Evolutionary conservation across 2,888 invertebrate species (phyloP).

Genomic region (Melanostoma mellinum): DNA sequence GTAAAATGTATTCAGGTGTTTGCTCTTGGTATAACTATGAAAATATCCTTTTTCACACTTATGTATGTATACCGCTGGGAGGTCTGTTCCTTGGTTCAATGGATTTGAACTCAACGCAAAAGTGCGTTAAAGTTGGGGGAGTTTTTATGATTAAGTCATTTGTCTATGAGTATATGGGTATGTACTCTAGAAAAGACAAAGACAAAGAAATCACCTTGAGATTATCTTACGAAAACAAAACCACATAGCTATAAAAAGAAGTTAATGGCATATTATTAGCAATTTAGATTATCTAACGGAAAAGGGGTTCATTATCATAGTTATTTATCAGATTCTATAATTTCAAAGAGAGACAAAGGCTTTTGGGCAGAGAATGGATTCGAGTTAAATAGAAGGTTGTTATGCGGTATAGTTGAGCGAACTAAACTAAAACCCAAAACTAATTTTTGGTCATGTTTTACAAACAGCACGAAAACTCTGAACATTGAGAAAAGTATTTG

Average conservation of each 20-base stretch:
- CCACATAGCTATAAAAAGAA: not conserved
- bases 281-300: slow-evolving; percentile 23
- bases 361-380: not conserved
- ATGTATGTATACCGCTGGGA: not conserved
- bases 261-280: not conserved
- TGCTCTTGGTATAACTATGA: not conserved
- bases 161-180: not conserved
- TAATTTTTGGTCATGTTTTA: too few species aligned
- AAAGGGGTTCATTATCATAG: not conserved
- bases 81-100: not conserved
- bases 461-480: too few species aligned
- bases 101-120: slow-evolving; percentile 15
- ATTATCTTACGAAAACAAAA: slow-evolving; percentile 3
- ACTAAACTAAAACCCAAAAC: too few species aligned
- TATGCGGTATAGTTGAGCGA: too few species aligned
- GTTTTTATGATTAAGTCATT: not conserved
- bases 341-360: not conserved
- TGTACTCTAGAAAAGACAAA: slow-evolving; percentile 9
- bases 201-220: not conserved
- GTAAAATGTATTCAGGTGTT: not conserved
- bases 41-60: not conserved
- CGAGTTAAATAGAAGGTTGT: too few species aligned
- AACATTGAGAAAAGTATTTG: too few species aligned
- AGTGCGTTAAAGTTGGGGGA: slow-evolving; percentile 15
- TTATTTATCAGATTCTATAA: not conserved